phyloP scores from a whole-genome alignment of 2,888 invertebrate species.

The Pyralis farinalis region DNA sequence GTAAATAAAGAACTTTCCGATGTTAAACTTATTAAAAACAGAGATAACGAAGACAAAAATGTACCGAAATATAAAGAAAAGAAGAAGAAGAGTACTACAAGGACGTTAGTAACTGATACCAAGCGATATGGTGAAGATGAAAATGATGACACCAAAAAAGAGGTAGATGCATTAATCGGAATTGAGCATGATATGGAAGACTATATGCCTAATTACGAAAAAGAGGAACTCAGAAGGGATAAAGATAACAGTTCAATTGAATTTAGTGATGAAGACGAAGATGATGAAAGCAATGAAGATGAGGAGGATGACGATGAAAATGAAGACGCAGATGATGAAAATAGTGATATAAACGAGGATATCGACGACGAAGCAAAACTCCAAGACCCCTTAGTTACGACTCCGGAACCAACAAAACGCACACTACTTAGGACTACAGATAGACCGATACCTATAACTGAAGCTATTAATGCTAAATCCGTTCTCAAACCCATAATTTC shows the following conservation, averaged over 20 bases:
- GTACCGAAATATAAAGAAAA: conserved; percentile 60
- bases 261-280: conserved; percentile 25
- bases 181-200: conserved; percentile 59
- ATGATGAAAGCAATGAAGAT: conserved; percentile 24
- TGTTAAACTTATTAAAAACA: conserved; percentile 13
- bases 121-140: conserved; percentile 60
- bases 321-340: conserved; percentile 26
- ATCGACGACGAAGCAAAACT: conserved; percentile 16
- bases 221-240: conserved; percentile 31
- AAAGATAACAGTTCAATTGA: conserved; percentile 15
- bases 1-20: conserved; percentile 17
- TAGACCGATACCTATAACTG: conserved; percentile 43
- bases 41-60: conserved; percentile 17
- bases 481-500: conserved; percentile 47
- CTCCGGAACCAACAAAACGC: conserved; percentile 54
- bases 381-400: conserved; percentile 26
- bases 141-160: conserved; percentile 49
- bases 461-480: conserved; percentile 31
- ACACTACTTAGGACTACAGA: conserved; percentile 55
- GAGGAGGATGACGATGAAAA: conserved; percentile 25
- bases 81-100: conserved; percentile 61
- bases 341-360: conserved; percentile 26
- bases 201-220: conserved; percentile 62
- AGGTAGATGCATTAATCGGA: conserved; percentile 64
- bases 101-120: conserved; percentile 68